phyloP scores from a whole-genome alignment of 1,140 invertebrate species.

The Drosophila seguyi region DNA sequence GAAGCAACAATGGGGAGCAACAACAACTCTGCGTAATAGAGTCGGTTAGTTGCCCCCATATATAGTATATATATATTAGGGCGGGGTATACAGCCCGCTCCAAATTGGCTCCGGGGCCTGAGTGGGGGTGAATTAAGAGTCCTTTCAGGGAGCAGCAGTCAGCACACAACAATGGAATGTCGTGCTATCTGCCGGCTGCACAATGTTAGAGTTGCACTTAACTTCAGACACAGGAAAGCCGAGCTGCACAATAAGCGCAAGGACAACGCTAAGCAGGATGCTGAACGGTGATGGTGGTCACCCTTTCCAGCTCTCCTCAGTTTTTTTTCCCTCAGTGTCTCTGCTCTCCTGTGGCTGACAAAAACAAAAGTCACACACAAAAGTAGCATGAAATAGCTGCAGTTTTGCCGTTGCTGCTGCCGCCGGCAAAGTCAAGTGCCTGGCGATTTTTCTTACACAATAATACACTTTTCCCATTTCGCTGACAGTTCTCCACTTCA shows the following conservation, averaged over 20 bases:
- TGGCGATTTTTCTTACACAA: constrained; percentile 81
- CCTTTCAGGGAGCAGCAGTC: constrained; percentile 71
- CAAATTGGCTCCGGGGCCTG: constrained; percentile 36
- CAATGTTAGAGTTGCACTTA: constrained; percentile 84
- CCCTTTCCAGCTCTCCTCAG: neutral
- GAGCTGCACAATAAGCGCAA: constrained; percentile 71
- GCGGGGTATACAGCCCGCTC: neutral
- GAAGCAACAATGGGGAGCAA: constrained; percentile 43
- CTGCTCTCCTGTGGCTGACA: constrained; percentile 51
- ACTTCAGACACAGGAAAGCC: constrained; percentile 79
- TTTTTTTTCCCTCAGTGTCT: constrained; percentile 10
- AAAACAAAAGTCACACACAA: constrained; percentile 79
- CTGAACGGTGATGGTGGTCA: constrained; percentile 28
- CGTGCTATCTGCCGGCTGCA: constrained; percentile 68
- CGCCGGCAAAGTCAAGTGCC: constrained; percentile 71
- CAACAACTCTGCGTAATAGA: constrained; percentile 68
- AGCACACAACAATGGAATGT: constrained; percentile 76
- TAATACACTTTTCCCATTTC: constrained; percentile 80
- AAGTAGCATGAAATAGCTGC: constrained; percentile 78
- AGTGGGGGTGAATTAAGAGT: constrained; percentile 71
- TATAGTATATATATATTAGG: constrained; percentile 8
- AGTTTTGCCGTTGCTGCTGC: constrained; percentile 41
- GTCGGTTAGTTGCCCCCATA: constrained; percentile 64
- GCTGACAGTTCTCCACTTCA: constrained; percentile 62
- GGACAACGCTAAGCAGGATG: constrained; percentile 65